Percentiles rank a stretch among this genome's conserved stretches.
phyloP scores from a whole-genome alignment of 2,797 vertebrate species.

The Dendrocincla tyrannina region DNA sequence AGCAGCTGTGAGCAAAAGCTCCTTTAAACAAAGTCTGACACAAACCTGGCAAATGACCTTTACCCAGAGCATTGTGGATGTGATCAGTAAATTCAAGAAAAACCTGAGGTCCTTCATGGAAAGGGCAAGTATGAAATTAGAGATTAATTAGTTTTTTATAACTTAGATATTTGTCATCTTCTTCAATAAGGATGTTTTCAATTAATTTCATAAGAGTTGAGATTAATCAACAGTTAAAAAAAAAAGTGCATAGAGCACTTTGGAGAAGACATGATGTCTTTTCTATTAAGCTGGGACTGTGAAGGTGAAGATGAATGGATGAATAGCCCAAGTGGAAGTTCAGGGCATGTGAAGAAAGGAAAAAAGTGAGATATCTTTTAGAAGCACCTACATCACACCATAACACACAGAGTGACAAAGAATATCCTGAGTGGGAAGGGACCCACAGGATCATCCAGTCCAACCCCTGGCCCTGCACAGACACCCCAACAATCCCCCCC shows the following conservation, averaged over 20 bases:
- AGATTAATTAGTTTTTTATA: neutral
- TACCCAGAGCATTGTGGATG: neutral
- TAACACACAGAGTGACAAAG: neutral
- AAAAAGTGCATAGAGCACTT: neutral
- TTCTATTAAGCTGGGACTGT: neutral
- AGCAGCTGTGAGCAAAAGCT: neutral
- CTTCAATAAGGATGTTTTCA: slow-evolving; percentile 6
- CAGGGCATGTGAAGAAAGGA: neutral
- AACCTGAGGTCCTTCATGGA: neutral
- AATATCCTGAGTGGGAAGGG: fast-evolving
- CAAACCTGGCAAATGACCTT: slow-evolving; percentile 13
- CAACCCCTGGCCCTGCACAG: fast-evolving
- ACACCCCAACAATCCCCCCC: fast-evolving
- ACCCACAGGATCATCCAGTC: neutral
- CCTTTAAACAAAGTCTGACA: neutral
- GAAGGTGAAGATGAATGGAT: neutral
- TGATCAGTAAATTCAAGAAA: neutral
- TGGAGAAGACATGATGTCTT: neutral
- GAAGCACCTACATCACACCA: neutral
- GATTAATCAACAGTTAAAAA: neutral
- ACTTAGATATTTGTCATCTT: neutral
- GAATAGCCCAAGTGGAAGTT: neutral
- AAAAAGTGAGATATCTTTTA: neutral
- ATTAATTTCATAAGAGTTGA: neutral
- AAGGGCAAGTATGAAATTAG: slow-evolving; percentile 11